phyloP scores from a whole-genome alignment of 2,113 vertebrate genomes.

The Mobula birostris region DNA sequence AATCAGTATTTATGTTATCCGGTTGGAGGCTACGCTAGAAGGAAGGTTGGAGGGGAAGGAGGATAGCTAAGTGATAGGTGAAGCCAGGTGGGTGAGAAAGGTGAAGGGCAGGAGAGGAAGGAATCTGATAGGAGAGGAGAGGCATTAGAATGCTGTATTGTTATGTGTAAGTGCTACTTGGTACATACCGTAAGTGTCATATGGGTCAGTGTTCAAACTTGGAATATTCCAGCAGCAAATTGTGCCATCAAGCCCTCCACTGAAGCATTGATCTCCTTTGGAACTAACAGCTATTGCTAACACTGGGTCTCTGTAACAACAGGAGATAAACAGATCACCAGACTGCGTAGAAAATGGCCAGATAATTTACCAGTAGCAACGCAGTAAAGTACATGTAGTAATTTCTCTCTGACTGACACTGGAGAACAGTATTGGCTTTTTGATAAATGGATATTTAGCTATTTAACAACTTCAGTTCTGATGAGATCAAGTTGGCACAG shows the following conservation, averaged over 20 bases:
- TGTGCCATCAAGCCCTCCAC: slow-evolving; percentile 66
- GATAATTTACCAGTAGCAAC: background rate
- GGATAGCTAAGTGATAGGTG: too few relatives aligned
- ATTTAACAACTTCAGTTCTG: too few relatives aligned
- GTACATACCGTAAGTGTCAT: slow-evolving; percentile 75
- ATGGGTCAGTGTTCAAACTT: slow-evolving; percentile 78
- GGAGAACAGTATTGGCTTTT: background rate
- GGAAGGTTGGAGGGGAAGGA: too few relatives aligned
- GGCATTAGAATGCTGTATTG: background rate
- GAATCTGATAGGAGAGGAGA: too few relatives aligned
- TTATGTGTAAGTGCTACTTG: background rate
- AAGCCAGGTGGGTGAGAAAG: too few relatives aligned
- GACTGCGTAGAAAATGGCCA: background rate
- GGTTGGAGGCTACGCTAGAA: too few relatives aligned
- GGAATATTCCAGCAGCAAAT: slow-evolving; percentile 82
- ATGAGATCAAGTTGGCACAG: background rate
- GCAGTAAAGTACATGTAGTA: background rate
- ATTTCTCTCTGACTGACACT: background rate
- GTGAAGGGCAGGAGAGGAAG: too few relatives aligned
- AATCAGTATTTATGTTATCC: too few relatives aligned
- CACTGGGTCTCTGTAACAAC: slow-evolving; percentile 66
- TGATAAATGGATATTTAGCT: background rate
- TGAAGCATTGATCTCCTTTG: slow-evolving; percentile 71
- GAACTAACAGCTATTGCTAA: slow-evolving; percentile 69
- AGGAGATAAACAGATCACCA: slow-evolving; percentile 2